Evolutionary conservation across 2,797 vertebrate genomes (phyloP), one percentile per base, ranked within the genome.

Genomic region (Lindbergichthys nudifrons): DNA sequence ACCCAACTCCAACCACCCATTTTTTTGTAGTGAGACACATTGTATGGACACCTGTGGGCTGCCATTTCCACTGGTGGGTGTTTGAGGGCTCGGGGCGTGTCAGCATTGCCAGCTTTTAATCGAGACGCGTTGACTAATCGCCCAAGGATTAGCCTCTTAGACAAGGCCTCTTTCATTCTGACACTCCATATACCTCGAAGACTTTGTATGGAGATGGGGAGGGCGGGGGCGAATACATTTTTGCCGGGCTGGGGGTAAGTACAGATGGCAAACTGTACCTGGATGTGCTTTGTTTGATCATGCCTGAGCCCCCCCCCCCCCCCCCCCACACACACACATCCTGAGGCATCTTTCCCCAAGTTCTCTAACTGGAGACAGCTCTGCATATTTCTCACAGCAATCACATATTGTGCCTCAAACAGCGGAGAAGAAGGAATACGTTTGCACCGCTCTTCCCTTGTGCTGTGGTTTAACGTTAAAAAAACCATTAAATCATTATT

Each of bases 131-230:
- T 93, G 91, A 94, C 92, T 92, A 90, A 94, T 93, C 93, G 87
- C 82, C 57, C 57, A 80, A 91, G 90, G 91, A 93, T 94, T 93
- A 92, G 85, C 66, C 79, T 87, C 80, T 81, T 84, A 93, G 85
- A 95, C 93, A 93, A 94, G 92, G 92, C 83, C 83, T 92, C 92
- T 93, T 94, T 95, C 90, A 93, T 94, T 92, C 83, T 86, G 78
- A 85, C 88, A 81, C 80, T 79, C 68, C 56, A 56, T 73, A 65
- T 57, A 83, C 75, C 19, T 65, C 77, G 79, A 81, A 84, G 71
- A 77, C 77, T 77, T 36, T 21, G 70, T 36, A 1, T 52, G 59
- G 53, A 73, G 70, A 84, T 68, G 70, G 58, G 70, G 78, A 72
- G 58, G 67, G 81, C 3, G 75, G 75, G 69, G 67, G 65, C 53